phyloP scores from a whole-genome alignment of 2,113 vertebrate species.

The Thermophis baileyi region DNA sequence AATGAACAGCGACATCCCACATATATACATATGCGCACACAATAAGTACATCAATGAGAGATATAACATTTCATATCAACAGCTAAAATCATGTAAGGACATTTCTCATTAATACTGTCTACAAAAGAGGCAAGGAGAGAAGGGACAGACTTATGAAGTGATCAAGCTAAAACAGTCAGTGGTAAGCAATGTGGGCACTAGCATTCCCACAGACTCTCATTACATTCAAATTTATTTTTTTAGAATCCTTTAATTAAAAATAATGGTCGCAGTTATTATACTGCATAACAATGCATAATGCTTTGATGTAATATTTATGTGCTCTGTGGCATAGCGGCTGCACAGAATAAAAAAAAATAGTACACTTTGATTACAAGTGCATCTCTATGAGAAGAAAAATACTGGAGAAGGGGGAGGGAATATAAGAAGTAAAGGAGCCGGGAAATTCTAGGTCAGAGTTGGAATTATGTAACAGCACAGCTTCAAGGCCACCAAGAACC shows the following conservation, averaged over 20 bases:
- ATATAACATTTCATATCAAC: conserved; percentile 27
- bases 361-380: neutral
- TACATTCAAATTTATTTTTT: neutral
- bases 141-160: neutral
- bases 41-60: conserved; percentile 16
- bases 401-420: neutral
- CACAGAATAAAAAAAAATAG: neutral
- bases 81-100: conserved; percentile 1
- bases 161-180: neutral
- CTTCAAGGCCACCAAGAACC: neutral
- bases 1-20: conserved; percentile 14
- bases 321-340: neutral
- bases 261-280: neutral
- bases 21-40: neutral
- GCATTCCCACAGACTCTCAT: neutral
- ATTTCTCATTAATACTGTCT: neutral
- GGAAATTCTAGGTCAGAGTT: neutral
- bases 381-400: neutral
- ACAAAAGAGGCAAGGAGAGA: neutral
- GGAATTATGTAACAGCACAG: neutral
- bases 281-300: neutral
- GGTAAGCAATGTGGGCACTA: neutral
- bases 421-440: neutral
- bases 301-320: neutral
- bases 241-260: neutral